These are phyloP conservation scores for Norana najaformis DNA, from an alignment of 2,888 invertebrate genomes.

Conservation along the genomic window DNA sequence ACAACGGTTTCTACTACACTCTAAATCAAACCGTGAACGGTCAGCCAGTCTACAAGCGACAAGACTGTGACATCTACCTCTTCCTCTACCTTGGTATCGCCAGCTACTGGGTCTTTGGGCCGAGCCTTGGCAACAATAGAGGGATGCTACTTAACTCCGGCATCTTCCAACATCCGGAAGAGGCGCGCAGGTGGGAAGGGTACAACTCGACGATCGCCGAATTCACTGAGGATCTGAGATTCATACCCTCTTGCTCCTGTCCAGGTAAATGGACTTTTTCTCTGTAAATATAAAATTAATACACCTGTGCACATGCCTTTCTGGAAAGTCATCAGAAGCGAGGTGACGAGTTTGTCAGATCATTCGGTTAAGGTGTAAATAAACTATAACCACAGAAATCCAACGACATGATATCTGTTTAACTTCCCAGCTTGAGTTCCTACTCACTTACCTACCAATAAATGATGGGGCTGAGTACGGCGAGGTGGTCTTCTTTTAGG, in stretches of 20 bases:
- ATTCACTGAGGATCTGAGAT: background rate
- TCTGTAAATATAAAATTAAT: background rate
- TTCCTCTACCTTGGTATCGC: background rate
- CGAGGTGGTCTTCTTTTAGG: no score
- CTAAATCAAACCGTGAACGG: background rate
- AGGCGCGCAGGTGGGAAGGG: background rate
- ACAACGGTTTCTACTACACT: conserved; percentile 23
- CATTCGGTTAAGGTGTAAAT: no score
- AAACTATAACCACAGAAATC: no score
- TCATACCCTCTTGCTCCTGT: background rate
- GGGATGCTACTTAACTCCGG: background rate
- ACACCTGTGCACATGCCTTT: no score
- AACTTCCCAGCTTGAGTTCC: no score
- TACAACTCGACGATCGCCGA: background rate
- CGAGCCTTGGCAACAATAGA: conserved; percentile 1
- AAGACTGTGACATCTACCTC: conserved; percentile 23
- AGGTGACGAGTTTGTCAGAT: no score
- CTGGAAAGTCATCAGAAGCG: no score
- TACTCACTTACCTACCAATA: no score
- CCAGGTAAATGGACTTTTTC: background rate
- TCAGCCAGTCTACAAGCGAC: background rate
- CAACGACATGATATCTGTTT: no score
- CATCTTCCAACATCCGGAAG: background rate
- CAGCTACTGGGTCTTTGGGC: conserved; percentile 23
- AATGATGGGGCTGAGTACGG: no score